Evolutionary conservation across 2,888 invertebrate genomes (phyloP), one percentile per base, ranked within the genome.

Genomic region (Dyspetes luteomarginatus): DNA sequence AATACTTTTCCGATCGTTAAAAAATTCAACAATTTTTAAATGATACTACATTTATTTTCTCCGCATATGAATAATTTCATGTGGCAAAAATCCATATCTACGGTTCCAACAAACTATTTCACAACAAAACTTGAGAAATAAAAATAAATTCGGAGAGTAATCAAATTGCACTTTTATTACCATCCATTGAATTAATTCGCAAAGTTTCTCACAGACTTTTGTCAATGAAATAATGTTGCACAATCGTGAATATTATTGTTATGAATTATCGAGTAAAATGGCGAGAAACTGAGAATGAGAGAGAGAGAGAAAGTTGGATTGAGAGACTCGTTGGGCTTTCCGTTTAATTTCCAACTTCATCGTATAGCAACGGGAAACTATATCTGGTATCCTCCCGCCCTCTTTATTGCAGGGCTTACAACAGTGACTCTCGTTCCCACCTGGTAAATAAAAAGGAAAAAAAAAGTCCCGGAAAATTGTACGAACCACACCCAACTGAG

Each of bases 401-500:
- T 58, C 9, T 55, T 64, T 73, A 52, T 26, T 55, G 48, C 45
- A 45, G 24, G 48, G 55, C 17, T 15, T 48, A 17, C 5, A 36
- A 45, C 30, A 36, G 17, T 72, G 72, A 62, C 62, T 65, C 45
- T 48, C 52, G 30, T 67, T 67, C 52, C 36, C 22, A 7, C 22
- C 36, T 28, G 52, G 30, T 50, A 50, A 60, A 45, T 43, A 62
- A 41, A 62, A 45, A 52, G 24, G 12, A 15, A 64, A 64, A 67
- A 67, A 76, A 76, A 55, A 50, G 7, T 19, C 50, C 24, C 50
- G 48, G 68, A 81, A 60, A 76, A 74, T 24, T 74, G 56, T 56
- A 58, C 56, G 65, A 65, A 72, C 73, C 73, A 56, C 73, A 68
- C 74, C 73, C 67, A 77, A 81, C 72, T 81, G 77, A 81, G 73